Evolutionary conservation across 2,888 invertebrate genomes (phyloP).

Genomic region (Cephus nigrinus): DNA sequence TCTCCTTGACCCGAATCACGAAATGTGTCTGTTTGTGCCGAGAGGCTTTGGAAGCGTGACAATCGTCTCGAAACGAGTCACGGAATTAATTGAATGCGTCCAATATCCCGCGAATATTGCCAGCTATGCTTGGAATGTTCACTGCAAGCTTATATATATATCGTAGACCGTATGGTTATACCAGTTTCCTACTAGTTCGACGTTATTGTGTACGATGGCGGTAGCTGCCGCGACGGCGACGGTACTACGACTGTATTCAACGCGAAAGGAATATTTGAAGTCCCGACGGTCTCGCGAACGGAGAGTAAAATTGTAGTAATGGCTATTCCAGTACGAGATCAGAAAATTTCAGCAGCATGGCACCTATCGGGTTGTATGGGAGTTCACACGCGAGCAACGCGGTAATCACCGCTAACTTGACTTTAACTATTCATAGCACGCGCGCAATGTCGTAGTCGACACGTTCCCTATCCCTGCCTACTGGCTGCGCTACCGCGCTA

Average conservation of each 20-base stretch:
- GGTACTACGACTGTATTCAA: not conserved
- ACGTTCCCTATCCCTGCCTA: conserved; percentile 20
- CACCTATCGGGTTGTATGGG: conserved; percentile 12
- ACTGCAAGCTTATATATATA: not conserved
- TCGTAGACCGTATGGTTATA: not conserved
- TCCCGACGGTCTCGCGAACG: not conserved
- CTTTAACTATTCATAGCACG: conserved; percentile 55
- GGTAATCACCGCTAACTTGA: conserved; percentile 51
- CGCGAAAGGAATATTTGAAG: not conserved
- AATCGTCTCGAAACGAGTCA: not conserved
- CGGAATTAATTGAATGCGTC: not conserved
- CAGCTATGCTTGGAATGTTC: not conserved
- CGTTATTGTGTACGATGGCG: not conserved
- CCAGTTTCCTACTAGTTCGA: not conserved
- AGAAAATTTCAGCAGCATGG: conserved; percentile 41
- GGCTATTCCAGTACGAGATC: conserved; percentile 22
- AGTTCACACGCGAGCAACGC: conserved; percentile 28
- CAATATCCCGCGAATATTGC: not conserved
- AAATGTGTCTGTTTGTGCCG: not conserved
- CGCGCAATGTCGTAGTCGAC: conserved; percentile 49
- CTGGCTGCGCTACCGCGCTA: not conserved
- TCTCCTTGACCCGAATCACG: not conserved
- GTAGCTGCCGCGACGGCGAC: not conserved
- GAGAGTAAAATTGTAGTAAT: not conserved
- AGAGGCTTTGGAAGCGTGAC: not conserved